phyloP scores from a whole-genome alignment of 2,113 vertebrate species.

The Rhipidura dahli region DNA sequence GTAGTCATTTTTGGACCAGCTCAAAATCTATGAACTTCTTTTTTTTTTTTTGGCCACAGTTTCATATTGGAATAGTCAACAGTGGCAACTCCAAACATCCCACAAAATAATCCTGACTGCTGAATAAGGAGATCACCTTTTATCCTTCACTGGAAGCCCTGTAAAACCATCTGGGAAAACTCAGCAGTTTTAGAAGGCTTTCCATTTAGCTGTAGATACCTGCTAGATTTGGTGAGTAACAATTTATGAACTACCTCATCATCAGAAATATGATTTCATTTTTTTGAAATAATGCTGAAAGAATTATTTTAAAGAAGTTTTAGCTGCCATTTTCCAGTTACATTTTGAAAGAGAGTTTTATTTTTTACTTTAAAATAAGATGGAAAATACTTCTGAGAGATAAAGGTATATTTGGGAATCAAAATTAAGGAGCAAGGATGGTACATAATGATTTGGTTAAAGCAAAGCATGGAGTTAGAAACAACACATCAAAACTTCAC shows the following conservation, averaged over 20 bases:
- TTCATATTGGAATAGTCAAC: neutral
- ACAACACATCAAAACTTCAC: neutral
- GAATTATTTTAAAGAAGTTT: neutral
- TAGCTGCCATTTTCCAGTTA: neutral
- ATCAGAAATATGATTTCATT: neutral
- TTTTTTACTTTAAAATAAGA: neutral
- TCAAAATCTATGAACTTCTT: neutral
- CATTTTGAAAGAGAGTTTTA: neutral
- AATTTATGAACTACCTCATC: neutral
- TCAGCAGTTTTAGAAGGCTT: neutral
- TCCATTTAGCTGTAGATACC: neutral
- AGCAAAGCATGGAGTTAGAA: neutral
- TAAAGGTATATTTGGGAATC: neutral
- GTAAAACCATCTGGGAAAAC: neutral
- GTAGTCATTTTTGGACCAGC: neutral
- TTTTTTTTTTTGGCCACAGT: neutral
- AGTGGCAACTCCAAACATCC: neutral
- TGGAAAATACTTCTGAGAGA: neutral
- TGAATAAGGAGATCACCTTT: neutral
- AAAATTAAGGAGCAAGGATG: neutral
- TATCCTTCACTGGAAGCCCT: neutral
- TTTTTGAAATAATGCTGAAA: neutral
- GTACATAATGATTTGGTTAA: neutral
- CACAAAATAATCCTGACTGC: neutral
- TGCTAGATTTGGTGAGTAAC: neutral